Percentiles rank a stretch among this genome's conserved stretches.
phyloP scores from a whole-genome alignment of 2,113 vertebrate species.

The Oncorhynchus gorbuscha region DNA sequence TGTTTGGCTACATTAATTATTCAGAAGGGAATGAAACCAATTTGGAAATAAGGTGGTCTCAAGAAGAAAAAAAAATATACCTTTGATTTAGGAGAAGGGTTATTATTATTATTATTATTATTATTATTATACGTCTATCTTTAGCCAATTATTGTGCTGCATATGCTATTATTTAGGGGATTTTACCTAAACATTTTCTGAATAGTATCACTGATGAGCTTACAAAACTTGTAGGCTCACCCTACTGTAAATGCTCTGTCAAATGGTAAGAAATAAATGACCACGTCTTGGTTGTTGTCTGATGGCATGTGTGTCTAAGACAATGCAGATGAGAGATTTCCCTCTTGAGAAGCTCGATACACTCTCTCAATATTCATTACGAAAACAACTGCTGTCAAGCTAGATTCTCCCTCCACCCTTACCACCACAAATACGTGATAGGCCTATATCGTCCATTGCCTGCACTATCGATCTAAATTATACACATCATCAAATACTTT shows the following conservation, averaged over 20 bases:
- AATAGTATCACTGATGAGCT: background rate
- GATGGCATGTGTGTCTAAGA: conserved; percentile 70
- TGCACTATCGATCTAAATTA: conserved; percentile 21
- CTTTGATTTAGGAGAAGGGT: background rate
- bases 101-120: conserved; percentile 32
- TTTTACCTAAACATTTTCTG: conserved; percentile 7
- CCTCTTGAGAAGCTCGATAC: conserved; percentile 52
- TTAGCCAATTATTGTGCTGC: background rate
- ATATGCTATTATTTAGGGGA: background rate
- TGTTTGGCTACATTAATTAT: conserved; percentile 74
- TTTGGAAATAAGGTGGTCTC: conserved; percentile 19
- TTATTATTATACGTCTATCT: conserved; percentile 19
- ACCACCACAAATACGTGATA: conserved; percentile 31
- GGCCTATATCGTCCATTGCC: conserved; percentile 31
- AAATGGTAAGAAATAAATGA: conserved; percentile 33
- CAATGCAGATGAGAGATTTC: conserved; percentile 70
- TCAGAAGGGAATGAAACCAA: conserved; percentile 24
- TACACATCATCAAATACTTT: conserved; percentile 31
- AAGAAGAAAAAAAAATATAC: conserved; percentile 4
- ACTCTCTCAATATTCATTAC: conserved; percentile 54
- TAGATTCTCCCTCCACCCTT: conserved; percentile 27
- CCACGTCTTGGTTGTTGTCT: conserved; percentile 43
- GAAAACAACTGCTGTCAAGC: conserved; percentile 44
- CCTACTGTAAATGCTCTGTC: background rate
- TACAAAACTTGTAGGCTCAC: background rate